Base-by-base conservation (phyloP, 64 coral and sea anemone genomes). In the Pocillopora verrucosa region DNA sequence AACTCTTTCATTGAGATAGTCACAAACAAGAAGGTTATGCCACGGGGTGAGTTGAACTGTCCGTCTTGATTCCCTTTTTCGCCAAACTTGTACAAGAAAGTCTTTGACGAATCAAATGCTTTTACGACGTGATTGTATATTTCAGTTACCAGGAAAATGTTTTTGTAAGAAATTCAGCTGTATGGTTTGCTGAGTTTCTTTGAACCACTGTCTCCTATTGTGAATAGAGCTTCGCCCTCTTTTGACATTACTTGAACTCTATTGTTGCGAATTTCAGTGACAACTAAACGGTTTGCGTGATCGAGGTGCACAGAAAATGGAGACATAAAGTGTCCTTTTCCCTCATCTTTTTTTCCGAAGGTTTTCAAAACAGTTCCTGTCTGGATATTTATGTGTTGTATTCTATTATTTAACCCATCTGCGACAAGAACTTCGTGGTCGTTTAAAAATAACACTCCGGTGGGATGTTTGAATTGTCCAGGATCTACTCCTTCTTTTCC, bases 1-100 rank as follows among this genome's bases (percentile, higher is more conserved):
- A 45, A 45, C 41, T 45, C 41, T 45, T 2, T 45, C 6, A 6
- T 45, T 45, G 2, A 3, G 2, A 45, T 6, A 45, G 41, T 45
- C 41, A 45, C 41, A 45, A 45, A 45, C 41, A 45, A 45, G 41
- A 45, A 45, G 41, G 6, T 45, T n/a, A n/a, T n/a, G n/a, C n/a
- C n/a, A 19, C 58, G 65, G 83, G 34, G 70, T 16, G 19, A 60
- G 61, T 17, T 64, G 20, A 86, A n/a, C n/a, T n/a, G n/a, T n/a
- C n/a, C n/a, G n/a, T n/a, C n/a, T n/a, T n/a, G n/a, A n/a, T n/a
- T n/a, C 87, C 41, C 75, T n/a, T n/a, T n/a, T n/a, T 65, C 65
- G 60, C 87, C 75, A 35, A 89, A 89, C 34, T 89, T 89, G 59
- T 88, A 61, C 59, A 88, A 34, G 56, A 76, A 77, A 13, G 58